Base-by-base conservation (phyloP, 2,113 vertebrate species). In the Chinchilla lanigera region DNA sequence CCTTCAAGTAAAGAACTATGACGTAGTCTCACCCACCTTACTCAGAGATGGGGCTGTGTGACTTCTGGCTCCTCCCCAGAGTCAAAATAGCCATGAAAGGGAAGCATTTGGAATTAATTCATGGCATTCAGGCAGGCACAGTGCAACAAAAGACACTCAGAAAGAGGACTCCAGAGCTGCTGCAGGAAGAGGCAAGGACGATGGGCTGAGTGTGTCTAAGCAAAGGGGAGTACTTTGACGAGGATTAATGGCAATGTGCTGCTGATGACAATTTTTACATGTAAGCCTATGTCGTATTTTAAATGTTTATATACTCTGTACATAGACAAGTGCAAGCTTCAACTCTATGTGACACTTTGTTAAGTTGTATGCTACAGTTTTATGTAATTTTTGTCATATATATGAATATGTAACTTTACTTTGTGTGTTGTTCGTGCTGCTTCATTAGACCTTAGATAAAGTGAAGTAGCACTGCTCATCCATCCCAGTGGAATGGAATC, bases 191-290 rank as follows among this genome's bases (percentile, higher is more conserved):
- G 5, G 41, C 41, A 0, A 24, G 41, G 73, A 14, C 0, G 22
- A 19, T 1, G 24, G 38, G 11, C 28, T 6, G 41, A 0, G 5
- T 2, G 41, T 28, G 24, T 10, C 24, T 5, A 47, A 5, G 24
- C 22, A 5, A n/a, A 28, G 73, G 41, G 24, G 22, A 28, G 41
- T 1, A 11, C 26, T 44, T 7, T 44, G 41, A 14, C 14, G 41
- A 75, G 41, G 73, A 5, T 28, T 2, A 13, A 14, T 1, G 35
- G 38, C 11, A 14, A 28, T 28, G 41, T 44, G n/a, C n/a, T n/a
- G n/a, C n/a, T n/a, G n/a, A n/a, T n/a, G n/a, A n/a, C n/a, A n/a
- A n/a, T n/a, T n/a, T n/a, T n/a, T n/a, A n/a, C n/a, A n/a, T n/a
- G n/a, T n/a, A n/a, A n/a, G n/a, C n/a, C n/a, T n/a, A n/a, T n/a